Conservation (phyloP, 2,113 vertebrate species). For the Cnemophilus loriae region DNA sequence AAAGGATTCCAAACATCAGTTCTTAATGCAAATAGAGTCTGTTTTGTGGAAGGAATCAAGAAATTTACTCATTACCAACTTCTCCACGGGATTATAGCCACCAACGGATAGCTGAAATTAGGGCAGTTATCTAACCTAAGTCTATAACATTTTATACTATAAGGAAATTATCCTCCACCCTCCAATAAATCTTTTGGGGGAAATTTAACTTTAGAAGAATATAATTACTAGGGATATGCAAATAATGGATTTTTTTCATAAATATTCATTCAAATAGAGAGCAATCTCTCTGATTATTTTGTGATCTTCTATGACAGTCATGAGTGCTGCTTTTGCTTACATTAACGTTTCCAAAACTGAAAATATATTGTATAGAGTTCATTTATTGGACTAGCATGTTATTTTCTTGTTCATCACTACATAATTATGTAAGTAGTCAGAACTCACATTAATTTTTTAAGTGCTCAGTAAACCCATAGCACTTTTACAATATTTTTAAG, state of each 20-base stretch:
- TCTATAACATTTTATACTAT: background rate
- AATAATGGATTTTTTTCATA: background rate
- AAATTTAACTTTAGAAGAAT: background rate
- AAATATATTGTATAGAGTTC: background rate
- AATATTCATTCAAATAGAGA: constrained; percentile 2
- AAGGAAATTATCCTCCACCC: constrained; percentile 4
- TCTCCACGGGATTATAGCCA: constrained; percentile 1
- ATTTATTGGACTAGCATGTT: background rate
- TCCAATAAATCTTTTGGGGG: background rate
- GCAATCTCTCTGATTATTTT: background rate
- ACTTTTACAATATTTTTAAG: background rate
- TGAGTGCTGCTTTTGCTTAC: background rate
- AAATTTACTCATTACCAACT: constrained; percentile 20
- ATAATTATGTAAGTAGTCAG: background rate
- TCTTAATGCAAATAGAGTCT: background rate
- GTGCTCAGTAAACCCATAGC: background rate
- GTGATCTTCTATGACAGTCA: background rate
- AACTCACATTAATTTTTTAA: background rate
- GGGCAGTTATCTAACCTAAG: background rate
- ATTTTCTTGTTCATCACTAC: background rate
- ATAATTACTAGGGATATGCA: background rate
- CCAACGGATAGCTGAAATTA: constrained; percentile 7
- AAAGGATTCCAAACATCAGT: background rate
- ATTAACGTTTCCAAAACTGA: background rate
- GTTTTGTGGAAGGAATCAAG: constrained; percentile 3